Percentiles rank a stretch among this genome's conserved stretches.
Conservation (phyloP, 2,888 invertebrate genomes). For the Agonopterix alstromeriana region DNA sequence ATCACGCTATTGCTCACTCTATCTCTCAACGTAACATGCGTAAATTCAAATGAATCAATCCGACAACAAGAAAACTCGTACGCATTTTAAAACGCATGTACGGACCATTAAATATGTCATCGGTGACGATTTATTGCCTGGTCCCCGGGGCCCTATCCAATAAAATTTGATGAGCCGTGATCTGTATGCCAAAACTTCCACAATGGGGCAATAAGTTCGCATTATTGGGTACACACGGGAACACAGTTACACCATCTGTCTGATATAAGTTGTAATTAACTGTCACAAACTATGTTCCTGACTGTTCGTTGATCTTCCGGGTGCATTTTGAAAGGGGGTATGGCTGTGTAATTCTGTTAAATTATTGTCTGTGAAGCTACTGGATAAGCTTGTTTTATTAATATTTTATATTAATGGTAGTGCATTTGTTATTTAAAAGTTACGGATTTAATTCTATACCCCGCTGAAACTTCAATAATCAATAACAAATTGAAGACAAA, state of each 20-base stretch:
- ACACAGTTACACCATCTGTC: conserved; percentile 3
- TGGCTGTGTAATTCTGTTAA: not conserved
- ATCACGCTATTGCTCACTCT: no score
- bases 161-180: conserved; percentile 71
- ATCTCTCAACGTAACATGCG: not conserved
- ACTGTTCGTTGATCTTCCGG: no score
- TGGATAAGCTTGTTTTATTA: no score
- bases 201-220: conserved; percentile 53
- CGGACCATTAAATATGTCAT: conserved; percentile 66
- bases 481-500: no score
- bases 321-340: not conserved
- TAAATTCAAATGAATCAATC: not conserved
- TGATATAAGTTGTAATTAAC: no score
- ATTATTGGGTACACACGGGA: conserved; percentile 29
- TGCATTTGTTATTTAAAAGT: no score
- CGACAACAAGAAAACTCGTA: conserved; percentile 12
- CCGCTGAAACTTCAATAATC: no score
- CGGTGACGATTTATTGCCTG: conserved; percentile 51
- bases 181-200: conserved; percentile 64
- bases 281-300: no score
- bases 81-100: conserved; percentile 52
- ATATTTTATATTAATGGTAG: no score
- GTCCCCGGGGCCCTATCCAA: conserved; percentile 45
- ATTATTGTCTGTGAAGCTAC: not conserved
- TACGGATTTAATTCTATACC: no score